Base-by-base conservation (phyloP, 2,113 vertebrate species). In the Hippopotamus amphibius region DNA sequence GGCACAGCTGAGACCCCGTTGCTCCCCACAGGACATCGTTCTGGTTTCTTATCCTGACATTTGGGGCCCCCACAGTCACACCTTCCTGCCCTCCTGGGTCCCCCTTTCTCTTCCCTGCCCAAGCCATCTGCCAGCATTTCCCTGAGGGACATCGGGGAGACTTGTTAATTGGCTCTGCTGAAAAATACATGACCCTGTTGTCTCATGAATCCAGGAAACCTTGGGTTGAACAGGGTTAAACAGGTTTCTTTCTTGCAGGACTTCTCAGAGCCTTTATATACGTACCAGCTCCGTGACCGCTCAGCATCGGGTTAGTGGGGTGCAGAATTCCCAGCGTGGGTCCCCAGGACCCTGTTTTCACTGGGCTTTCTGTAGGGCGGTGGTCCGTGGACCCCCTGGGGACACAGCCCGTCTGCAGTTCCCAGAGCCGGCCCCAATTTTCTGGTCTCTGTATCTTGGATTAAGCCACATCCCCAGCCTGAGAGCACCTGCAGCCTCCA, bases 81-180 rank as follows among this genome's bases (percentile, higher is more conserved):
- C 63, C 41, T 74, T 41, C 16, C 33, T 43, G 41, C 77, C 53
- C 93, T 61, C 63, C 37, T 19, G 50, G 50, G 30, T 41, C 15
- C 85, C 7, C 2, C 19, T 72, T 26, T 46, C 63, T 57, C 26
- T 72, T 50, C 17, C 26, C 43, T 61, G 2, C 57, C n/a, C 53
- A 48, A 33, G 68, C 28, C 74, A 37, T 80, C 95, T 74, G 46
- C 81, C n/a, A 21, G 66, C 59, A 6, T 81, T 55, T 85, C 43
- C 74, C 90, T 26, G 17, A 10, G 65, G 77, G 46, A 61, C 63
- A 57, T 41, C 28, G 48, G 12, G 63, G 88, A 69, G 85, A 80
- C 12, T 30, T 79, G 33, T 48, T 57, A 69, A 93, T 90, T 90
- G 81, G 59, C 53, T 55, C 66, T 72, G 50, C 68, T 96, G 90